These are phyloP conservation scores for Etheostoma perlongum DNA, from an alignment of 2,797 vertebrate species.

Conservation along the genomic window DNA sequence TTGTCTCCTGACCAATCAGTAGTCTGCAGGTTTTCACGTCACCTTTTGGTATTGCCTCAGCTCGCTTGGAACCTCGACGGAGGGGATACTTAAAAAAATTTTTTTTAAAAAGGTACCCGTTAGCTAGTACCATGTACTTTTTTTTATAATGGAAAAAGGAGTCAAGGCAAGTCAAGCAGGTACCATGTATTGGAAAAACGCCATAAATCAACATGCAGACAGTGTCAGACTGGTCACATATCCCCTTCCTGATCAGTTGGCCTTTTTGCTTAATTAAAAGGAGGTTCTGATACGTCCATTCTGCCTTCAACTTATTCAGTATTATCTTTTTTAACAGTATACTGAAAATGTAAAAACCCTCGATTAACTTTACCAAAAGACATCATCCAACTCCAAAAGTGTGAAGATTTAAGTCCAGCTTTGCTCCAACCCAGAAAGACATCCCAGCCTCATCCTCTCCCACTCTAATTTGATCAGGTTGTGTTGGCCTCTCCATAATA, in stretches of 20 bases:
- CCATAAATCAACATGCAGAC: slow-evolving; percentile 47
- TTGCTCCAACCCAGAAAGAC: slow-evolving; percentile 53
- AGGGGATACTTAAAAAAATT: too few species aligned
- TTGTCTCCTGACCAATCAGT: too few species aligned
- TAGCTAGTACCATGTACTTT: too few species aligned
- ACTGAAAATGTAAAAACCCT: not conserved
- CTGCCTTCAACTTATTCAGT: not conserved
- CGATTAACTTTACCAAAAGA: slow-evolving; percentile 1
- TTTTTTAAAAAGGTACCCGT: too few species aligned
- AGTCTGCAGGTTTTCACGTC: too few species aligned
- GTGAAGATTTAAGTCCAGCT: slow-evolving; percentile 47
- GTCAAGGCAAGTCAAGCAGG: too few species aligned
- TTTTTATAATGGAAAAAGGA: too few species aligned
- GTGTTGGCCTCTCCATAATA: slow-evolving; percentile 78
- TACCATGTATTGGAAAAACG: too few species aligned
- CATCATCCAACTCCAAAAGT: slow-evolving; percentile 25
- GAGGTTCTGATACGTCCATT: slow-evolving; percentile 14
- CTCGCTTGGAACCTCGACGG: too few species aligned
- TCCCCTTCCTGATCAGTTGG: slow-evolving; percentile 39
- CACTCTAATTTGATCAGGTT: slow-evolving; percentile 83
- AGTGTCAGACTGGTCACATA: slow-evolving; percentile 54
- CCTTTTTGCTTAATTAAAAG: slow-evolving; percentile 55
- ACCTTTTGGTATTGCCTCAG: too few species aligned
- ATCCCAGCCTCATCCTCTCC: slow-evolving; percentile 61
- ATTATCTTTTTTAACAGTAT: not conserved